phyloP scores from a whole-genome alignment of 1,140 invertebrate species.

The Brachionus rotundiformis region DNA sequence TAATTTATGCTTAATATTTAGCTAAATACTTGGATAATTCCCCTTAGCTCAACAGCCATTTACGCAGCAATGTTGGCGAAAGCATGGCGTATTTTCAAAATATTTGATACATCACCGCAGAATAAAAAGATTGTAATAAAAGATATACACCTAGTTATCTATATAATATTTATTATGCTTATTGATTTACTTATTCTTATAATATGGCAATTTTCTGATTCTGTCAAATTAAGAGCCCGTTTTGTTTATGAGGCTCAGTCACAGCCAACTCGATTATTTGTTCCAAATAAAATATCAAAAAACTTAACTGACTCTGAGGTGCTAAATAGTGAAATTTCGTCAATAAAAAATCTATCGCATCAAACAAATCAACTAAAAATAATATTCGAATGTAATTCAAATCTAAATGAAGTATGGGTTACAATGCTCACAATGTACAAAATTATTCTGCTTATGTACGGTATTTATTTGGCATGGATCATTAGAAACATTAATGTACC shows the following conservation, averaged over 20 bases:
- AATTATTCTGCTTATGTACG: conserved; percentile 54
- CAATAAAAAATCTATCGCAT: conserved; percentile 38
- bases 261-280: neutral
- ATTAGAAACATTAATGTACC: conserved; percentile 56
- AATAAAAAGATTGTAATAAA: conserved; percentile 56
- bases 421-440: conserved; percentile 56
- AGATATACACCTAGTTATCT: conserved; percentile 55
- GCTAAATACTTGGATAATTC: conserved; percentile 55
- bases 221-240: conserved; percentile 53
- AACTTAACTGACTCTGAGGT: neutral
- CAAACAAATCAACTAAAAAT: conserved; percentile 38
- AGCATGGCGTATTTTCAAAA: conserved; percentile 56
- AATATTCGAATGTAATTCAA: conserved; percentile 54
- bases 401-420: conserved; percentile 54
- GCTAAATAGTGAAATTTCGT: neutral
- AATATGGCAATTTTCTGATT: conserved; percentile 56
- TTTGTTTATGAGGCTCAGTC: conserved; percentile 35
- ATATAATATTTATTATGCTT: conserved; percentile 54
- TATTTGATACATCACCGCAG: conserved; percentile 55
- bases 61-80: conserved; percentile 57
- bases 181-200: conserved; percentile 54
- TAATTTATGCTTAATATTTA: no score
- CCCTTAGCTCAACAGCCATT: conserved; percentile 54
- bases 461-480: conserved; percentile 57
- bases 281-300: neutral